phyloP scores from a whole-genome alignment of 2,113 vertebrate genomes.

The Corydoras maculifer region DNA sequence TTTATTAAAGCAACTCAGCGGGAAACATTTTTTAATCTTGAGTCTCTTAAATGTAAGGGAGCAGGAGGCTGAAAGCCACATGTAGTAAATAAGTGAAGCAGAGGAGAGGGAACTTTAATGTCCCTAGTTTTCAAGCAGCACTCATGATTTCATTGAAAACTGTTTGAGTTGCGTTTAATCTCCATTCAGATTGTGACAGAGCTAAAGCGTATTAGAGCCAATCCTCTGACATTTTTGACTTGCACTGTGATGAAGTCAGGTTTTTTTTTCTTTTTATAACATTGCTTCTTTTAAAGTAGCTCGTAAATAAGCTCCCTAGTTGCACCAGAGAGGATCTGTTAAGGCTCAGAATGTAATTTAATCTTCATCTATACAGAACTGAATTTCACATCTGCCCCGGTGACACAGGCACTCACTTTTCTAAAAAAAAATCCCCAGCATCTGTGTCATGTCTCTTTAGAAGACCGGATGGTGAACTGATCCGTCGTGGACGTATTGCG shows the following conservation, averaged over 20 bases:
- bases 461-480: background rate
- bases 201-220: constrained; percentile 15
- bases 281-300: constrained; percentile 10
- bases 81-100: constrained; percentile 6
- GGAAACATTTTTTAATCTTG: background rate
- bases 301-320: constrained; percentile 26
- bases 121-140: constrained; percentile 19
- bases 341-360: constrained; percentile 34
- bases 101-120: background rate
- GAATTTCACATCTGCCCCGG: background rate
- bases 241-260: constrained; percentile 18
- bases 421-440: too few relatives aligned
- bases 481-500: background rate
- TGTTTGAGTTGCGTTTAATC: constrained; percentile 3
- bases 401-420: background rate
- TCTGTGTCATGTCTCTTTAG: too few relatives aligned
- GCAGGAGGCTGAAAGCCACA: background rate
- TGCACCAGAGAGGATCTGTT: constrained; percentile 22
- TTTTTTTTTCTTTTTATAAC: constrained; percentile 11
- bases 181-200: constrained; percentile 22
- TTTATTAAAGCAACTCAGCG: background rate
- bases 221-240: constrained; percentile 20
- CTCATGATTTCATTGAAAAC: constrained; percentile 2
- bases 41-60: background rate
- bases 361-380: constrained; percentile 27